A percentile compares a stretch with the other conserved stretches of the same genome.
Evolutionary conservation across 2,113 vertebrate genomes (phyloP).

Genomic region (Pseudonaja textilis): DNA sequence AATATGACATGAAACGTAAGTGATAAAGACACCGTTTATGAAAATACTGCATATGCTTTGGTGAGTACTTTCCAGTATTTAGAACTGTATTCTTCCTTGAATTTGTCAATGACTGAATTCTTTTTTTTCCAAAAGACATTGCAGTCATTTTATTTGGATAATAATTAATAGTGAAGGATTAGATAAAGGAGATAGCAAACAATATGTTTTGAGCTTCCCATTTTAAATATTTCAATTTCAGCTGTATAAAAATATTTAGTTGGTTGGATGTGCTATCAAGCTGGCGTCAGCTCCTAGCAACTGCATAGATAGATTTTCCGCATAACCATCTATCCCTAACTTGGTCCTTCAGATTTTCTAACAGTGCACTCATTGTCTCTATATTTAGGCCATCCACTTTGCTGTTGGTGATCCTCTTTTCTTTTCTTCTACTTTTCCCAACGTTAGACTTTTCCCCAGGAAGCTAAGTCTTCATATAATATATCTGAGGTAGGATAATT

Average conservation of each 20-base stretch:
- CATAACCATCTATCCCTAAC: background rate
- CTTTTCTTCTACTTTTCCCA: background rate
- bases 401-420: background rate
- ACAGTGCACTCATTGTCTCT: background rate
- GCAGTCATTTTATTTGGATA: background rate
- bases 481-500: background rate
- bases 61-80: background rate
- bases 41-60: background rate
- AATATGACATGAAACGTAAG: too few relatives aligned
- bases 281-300: background rate
- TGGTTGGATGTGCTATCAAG: background rate
- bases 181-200: background rate
- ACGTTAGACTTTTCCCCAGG: background rate
- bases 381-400: background rate
- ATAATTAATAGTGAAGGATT: background rate
- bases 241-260: background rate
- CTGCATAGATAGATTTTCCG: background rate
- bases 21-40: background rate
- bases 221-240: background rate
- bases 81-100: background rate
- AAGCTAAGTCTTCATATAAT: background rate
- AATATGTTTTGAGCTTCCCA: background rate
- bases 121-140: background rate
- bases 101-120: background rate
- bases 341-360: background rate